These are phyloP conservation scores for Notodonta ziczac DNA, from an alignment of 2,888 invertebrate genomes.

Conservation along the genomic window DNA sequence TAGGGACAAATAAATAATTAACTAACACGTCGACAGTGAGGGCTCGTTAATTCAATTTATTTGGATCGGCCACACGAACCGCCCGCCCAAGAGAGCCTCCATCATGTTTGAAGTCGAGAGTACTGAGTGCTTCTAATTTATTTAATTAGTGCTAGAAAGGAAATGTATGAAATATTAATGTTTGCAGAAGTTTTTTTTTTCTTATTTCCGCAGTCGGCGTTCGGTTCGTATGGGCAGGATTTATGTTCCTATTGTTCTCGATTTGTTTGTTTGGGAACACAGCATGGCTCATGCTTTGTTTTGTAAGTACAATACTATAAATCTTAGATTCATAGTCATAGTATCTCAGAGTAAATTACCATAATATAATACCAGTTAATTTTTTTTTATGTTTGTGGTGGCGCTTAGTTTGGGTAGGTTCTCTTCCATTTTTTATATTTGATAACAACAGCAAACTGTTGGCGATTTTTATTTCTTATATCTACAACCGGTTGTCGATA, in stretches of 20 bases:
- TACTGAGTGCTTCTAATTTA: conserved; percentile 33
- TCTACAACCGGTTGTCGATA: too few relatives aligned
- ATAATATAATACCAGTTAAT: too few relatives aligned
- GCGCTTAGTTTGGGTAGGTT: too few relatives aligned
- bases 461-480: too few relatives aligned
- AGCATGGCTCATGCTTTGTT: neutral
- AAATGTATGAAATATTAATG: neutral
- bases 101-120: conserved; percentile 28
- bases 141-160: conserved; percentile 24
- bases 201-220: neutral
- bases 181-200: neutral
- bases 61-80: conserved; percentile 20
- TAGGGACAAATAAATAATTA: conserved; percentile 31
- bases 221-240: neutral
- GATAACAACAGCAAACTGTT: too few relatives aligned
- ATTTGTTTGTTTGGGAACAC: neutral
- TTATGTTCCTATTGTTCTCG: neutral
- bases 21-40: conserved; percentile 16
- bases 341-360: too few relatives aligned
- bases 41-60: conserved; percentile 35
- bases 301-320: too few relatives aligned
- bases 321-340: too few relatives aligned
- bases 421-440: too few relatives aligned
- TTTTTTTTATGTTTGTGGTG: too few relatives aligned
- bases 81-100: conserved; percentile 21